Evolutionary conservation across 2,888 invertebrate genomes (phyloP).

Genomic region (Amblyteles armatorius): DNA sequence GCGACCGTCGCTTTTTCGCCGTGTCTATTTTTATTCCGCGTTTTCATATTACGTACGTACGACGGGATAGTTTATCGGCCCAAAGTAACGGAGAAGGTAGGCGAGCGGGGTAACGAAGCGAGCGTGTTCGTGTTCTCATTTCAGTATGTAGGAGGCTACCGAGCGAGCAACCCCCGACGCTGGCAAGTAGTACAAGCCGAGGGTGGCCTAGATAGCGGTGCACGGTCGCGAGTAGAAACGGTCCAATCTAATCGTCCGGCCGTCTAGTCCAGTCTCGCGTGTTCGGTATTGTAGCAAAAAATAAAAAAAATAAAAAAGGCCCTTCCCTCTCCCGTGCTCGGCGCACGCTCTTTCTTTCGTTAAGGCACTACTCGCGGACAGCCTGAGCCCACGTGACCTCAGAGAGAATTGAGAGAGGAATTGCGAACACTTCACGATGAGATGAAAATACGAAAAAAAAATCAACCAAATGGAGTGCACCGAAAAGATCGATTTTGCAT

Average conservation of each 20-base stretch:
- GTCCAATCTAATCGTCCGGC: constrained; percentile 41
- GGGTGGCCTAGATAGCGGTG: constrained; percentile 56
- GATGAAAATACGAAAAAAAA: too few relatives aligned
- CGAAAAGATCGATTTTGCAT: too few relatives aligned
- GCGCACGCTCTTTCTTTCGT: background rate
- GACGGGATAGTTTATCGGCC: constrained; percentile 50
- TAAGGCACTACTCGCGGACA: too few relatives aligned
- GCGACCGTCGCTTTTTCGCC: constrained; percentile 19
- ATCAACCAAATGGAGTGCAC: too few relatives aligned
- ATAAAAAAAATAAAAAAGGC: background rate
- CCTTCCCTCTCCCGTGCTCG: background rate
- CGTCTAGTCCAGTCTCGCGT: constrained; percentile 37
- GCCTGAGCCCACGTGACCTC: too few relatives aligned
- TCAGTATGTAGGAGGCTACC: constrained; percentile 22
- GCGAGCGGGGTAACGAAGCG: constrained; percentile 41
- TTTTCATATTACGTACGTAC: constrained; percentile 14
- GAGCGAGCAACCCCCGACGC: background rate
- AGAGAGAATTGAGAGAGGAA: too few relatives aligned
- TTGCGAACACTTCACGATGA: too few relatives aligned
- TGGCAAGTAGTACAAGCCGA: constrained; percentile 22
- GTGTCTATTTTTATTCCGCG: constrained; percentile 40
- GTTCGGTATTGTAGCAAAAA: background rate
- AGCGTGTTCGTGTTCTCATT: constrained; percentile 61
- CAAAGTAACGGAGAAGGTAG: constrained; percentile 29
- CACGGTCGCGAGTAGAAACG: constrained; percentile 24